Percentiles rank a stretch among this genome's conserved stretches.
These are phyloP conservation scores for Acipenser ruthenus DNA, from an alignment of 2,797 vertebrate species.

Conservation along the genomic window DNA sequence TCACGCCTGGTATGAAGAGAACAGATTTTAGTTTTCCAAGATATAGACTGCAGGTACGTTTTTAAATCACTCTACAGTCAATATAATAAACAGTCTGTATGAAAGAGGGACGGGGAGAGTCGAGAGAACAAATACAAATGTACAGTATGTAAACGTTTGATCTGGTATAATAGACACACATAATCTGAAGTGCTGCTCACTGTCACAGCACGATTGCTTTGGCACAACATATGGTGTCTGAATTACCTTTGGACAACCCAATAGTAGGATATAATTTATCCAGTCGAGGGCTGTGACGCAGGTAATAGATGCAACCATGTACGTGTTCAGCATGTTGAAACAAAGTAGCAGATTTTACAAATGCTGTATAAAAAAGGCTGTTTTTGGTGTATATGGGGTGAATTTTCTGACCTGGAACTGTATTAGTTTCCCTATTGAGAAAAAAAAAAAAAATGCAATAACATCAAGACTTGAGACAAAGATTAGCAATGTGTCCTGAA, in stretches of 20 bases:
- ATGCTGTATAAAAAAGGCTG: neutral
- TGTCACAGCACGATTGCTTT: slow-evolving; percentile 41
- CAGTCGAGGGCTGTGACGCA: slow-evolving; percentile 31
- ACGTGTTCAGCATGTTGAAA: slow-evolving; percentile 39
- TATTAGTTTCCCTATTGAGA: too few relatives aligned
- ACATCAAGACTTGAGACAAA: neutral
- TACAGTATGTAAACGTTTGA: neutral
- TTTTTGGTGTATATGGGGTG: neutral
- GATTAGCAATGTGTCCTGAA: neutral
- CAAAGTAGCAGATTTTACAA: neutral
- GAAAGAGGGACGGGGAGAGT: neutral
- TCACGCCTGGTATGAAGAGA: too few relatives aligned
- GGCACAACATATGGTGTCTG: slow-evolving; percentile 48
- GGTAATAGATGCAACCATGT: slow-evolving; percentile 36
- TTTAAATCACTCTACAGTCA: too few relatives aligned
- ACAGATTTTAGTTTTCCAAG: too few relatives aligned
- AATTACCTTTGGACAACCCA: slow-evolving; percentile 47
- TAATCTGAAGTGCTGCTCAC: slow-evolving; percentile 34
- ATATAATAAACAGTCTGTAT: neutral
- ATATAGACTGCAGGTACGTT: too few relatives aligned
- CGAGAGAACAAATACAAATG: neutral
- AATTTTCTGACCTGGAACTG: neutral
- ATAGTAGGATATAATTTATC: slow-evolving; percentile 46
- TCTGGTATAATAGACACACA: slow-evolving; percentile 22
- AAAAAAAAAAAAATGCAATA: neutral